Conservation (phyloP, 1,140 invertebrate species). For the Neodiprion lecontei region DNA sequence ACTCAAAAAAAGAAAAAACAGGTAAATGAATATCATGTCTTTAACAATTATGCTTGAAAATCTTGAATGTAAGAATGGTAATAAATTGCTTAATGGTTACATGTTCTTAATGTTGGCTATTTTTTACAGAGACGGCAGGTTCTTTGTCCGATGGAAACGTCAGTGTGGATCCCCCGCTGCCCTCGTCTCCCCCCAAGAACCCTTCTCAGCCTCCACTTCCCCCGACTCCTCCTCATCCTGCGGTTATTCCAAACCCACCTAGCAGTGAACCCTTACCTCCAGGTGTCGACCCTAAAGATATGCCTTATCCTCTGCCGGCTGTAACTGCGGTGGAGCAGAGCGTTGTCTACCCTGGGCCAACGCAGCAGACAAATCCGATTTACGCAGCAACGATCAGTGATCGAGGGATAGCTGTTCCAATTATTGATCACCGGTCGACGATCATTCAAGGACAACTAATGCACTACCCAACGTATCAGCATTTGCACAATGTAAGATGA, state of each 20-base stretch:
- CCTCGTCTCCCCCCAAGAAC: constrained; percentile 42
- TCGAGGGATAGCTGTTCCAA: constrained; percentile 41
- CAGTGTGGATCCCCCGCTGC: constrained; percentile 25
- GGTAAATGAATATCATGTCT: constrained; percentile 11
- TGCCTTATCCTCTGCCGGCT: constrained; percentile 43
- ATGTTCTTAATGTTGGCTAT: not conserved
- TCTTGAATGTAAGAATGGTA: not conserved
- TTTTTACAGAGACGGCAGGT: not conserved
- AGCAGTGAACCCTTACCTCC: constrained; percentile 59
- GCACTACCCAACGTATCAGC: constrained; percentile 54
- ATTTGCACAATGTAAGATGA: constrained; percentile 52
- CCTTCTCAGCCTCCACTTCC: constrained; percentile 39
- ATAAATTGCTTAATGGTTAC: not conserved
- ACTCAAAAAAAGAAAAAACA: constrained; percentile 36
- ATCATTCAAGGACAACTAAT: constrained; percentile 55
- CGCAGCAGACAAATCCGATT: constrained; percentile 48
- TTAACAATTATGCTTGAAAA: no score
- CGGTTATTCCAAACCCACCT: constrained; percentile 35
- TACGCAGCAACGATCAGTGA: constrained; percentile 47
- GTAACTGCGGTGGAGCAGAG: constrained; percentile 39
- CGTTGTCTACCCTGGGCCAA: constrained; percentile 45
- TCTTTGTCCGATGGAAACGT: constrained; percentile 12
- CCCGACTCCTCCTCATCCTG: constrained; percentile 41
- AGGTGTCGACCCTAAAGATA: constrained; percentile 60
- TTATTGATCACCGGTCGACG: constrained; percentile 51